These are phyloP conservation scores for Nesoenas mayeri DNA, from an alignment of 2,113 vertebrate genomes.

Conservation along the genomic window DNA sequence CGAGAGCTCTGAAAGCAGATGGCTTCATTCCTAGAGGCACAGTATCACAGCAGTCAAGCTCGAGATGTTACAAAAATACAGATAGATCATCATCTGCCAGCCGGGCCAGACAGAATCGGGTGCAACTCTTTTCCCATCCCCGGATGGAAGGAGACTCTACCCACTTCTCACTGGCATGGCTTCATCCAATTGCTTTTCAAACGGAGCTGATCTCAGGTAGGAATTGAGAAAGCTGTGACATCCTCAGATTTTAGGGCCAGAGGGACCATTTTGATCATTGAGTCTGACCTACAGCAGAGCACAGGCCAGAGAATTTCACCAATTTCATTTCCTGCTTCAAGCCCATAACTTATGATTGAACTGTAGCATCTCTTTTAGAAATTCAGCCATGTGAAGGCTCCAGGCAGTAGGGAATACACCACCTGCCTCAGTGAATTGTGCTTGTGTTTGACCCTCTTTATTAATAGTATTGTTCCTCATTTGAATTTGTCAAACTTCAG, in stretches of 20 bases:
- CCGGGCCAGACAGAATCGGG: constrained; percentile 12
- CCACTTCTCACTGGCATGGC: not conserved
- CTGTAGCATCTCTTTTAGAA: not conserved
- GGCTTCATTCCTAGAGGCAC: constrained; percentile 67
- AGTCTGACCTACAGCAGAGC: constrained; percentile 47
- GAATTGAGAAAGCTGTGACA: not conserved
- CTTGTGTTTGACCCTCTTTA: constrained; percentile 32
- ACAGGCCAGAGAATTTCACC: constrained; percentile 47
- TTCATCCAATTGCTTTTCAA: constrained; percentile 35
- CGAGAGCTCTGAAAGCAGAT: constrained; percentile 48
- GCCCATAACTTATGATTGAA: constrained; percentile 32
- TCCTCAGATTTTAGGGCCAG: constrained; percentile 43
- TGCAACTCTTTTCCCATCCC: constrained; percentile 15
- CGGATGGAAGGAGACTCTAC: constrained; percentile 9
- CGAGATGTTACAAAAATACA: constrained; percentile 64
- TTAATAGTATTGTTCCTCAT: constrained; percentile 47
- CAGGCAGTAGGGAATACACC: constrained; percentile 1
- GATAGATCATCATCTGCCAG: constrained; percentile 56
- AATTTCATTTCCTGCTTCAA: constrained; percentile 30
- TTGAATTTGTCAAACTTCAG: constrained; percentile 66
- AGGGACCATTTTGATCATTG: constrained; percentile 55
- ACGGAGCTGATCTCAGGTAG: not conserved
- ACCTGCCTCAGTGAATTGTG: constrained; percentile 10
- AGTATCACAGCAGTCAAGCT: constrained; percentile 60
- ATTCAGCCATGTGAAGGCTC: not conserved